phyloP scores from a whole-genome alignment of 2,797 vertebrate species.

The Discoglossus pictus region DNA sequence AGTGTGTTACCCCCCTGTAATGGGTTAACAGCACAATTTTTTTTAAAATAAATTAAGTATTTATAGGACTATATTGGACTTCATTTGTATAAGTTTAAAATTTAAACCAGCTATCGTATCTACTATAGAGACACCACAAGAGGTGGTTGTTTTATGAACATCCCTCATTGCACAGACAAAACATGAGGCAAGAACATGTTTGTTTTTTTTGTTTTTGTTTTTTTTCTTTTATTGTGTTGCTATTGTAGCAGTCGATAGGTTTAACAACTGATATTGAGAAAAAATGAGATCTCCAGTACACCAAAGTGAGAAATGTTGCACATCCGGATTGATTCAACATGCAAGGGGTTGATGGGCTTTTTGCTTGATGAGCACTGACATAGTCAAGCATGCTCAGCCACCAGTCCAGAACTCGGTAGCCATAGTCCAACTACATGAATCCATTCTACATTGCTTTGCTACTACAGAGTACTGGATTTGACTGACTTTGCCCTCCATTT shows the following conservation, averaged over 20 bases:
- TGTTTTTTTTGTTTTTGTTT: not conserved
- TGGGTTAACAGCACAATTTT: slow-evolving; percentile 83
- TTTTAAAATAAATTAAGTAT: slow-evolving; percentile 81
- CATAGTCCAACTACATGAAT: not conserved
- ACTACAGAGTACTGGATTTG: not conserved
- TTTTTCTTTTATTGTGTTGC: slow-evolving; percentile 6
- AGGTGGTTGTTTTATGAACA: not conserved
- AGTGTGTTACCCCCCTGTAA: slow-evolving; percentile 63
- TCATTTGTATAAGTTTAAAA: slow-evolving; percentile 83
- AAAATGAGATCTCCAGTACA: not conserved
- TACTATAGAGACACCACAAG: not conserved
- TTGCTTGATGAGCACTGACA: not conserved
- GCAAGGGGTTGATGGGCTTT: not conserved
- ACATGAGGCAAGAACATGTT: not conserved
- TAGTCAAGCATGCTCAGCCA: not conserved
- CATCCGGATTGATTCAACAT: not conserved
- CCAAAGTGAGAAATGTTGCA: not conserved
- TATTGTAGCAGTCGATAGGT: slow-evolving; percentile 7
- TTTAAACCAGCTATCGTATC: slow-evolving; percentile 67
- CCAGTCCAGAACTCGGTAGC: not conserved
- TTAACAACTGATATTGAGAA: slow-evolving; percentile 29
- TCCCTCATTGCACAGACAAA: slow-evolving; percentile 2
- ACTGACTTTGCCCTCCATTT: not conserved
- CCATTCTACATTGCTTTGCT: too few species aligned
- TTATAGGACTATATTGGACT: slow-evolving; percentile 83